These are phyloP conservation scores for Emydura subglobosa DNA, from an alignment of 2,113 vertebrate genomes.

Conservation along the genomic window DNA sequence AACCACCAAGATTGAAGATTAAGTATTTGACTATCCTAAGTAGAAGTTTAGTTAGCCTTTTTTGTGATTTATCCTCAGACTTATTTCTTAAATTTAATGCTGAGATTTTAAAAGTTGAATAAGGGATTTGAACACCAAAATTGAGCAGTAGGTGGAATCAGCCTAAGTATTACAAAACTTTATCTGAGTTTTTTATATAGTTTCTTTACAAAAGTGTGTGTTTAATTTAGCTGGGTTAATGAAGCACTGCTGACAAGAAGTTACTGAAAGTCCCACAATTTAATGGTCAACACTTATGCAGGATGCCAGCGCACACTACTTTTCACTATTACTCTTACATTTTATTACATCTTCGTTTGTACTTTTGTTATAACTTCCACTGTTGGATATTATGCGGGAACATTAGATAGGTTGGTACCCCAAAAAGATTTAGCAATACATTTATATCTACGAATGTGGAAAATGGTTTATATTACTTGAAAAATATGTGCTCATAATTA, in stretches of 20 bases:
- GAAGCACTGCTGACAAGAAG: not conserved
- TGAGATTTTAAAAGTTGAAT: not conserved
- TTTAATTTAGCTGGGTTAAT: not conserved
- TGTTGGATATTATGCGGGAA: not conserved
- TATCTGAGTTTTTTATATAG: no score
- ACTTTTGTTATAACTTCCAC: no score
- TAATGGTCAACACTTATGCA: not conserved
- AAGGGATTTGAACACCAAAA: not conserved
- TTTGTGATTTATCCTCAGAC: not conserved
- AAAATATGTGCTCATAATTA: not conserved
- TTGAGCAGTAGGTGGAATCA: not conserved
- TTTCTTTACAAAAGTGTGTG: not conserved
- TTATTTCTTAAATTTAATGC: not conserved
- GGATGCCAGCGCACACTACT: not conserved
- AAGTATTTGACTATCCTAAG: not conserved
- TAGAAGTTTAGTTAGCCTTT: not conserved
- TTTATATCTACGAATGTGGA: not conserved
- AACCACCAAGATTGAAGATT: not conserved
- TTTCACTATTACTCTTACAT: not conserved
- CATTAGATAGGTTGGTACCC: not conserved
- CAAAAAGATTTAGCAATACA: not conserved
- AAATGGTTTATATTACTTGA: not conserved
- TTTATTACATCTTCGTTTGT: not conserved
- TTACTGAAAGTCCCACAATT: not conserved
- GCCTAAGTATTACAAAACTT: not conserved